Evolutionary conservation across 2,888 invertebrate genomes (phyloP).

Genomic region (Zele albiditarsus): DNA sequence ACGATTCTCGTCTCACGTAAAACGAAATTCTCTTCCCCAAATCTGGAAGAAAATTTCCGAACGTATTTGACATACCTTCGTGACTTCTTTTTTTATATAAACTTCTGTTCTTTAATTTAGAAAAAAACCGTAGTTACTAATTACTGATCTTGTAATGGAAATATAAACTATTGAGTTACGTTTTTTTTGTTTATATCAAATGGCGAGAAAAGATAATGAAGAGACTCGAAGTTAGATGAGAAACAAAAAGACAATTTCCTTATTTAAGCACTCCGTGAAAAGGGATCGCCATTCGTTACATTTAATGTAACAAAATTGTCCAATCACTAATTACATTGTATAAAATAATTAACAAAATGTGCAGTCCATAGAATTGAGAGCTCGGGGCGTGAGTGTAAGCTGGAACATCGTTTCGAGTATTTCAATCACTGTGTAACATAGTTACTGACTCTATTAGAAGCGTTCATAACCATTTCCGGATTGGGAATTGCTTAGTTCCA

Average conservation of each 20-base stretch:
- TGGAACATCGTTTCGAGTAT: slow-evolving; percentile 42
- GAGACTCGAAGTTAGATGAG: background rate
- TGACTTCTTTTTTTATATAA: background rate
- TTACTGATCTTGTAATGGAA: too few species aligned
- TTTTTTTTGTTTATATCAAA: background rate
- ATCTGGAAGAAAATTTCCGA: background rate
- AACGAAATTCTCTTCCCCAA: slow-evolving; percentile 45
- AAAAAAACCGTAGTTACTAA: too few species aligned
- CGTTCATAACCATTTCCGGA: slow-evolving; percentile 58
- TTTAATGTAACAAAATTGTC: background rate
- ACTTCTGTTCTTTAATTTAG: background rate
- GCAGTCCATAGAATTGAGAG: background rate
- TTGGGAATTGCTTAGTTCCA: slow-evolving; percentile 60
- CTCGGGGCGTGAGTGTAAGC: background rate
- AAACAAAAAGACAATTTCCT: background rate
- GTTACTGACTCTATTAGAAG: slow-evolving; percentile 61
- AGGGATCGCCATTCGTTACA: background rate
- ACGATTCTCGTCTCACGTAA: slow-evolving; percentile 34
- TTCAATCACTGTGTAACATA: slow-evolving; percentile 58
- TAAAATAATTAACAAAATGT: background rate
- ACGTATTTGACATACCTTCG: slow-evolving; percentile 8
- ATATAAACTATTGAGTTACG: too few species aligned
- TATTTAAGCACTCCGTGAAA: background rate
- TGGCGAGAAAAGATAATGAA: too few species aligned
- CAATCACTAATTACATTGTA: background rate